Conservation (phyloP, 23 tunicate species). For the Trididemnum nubilum region DNA sequence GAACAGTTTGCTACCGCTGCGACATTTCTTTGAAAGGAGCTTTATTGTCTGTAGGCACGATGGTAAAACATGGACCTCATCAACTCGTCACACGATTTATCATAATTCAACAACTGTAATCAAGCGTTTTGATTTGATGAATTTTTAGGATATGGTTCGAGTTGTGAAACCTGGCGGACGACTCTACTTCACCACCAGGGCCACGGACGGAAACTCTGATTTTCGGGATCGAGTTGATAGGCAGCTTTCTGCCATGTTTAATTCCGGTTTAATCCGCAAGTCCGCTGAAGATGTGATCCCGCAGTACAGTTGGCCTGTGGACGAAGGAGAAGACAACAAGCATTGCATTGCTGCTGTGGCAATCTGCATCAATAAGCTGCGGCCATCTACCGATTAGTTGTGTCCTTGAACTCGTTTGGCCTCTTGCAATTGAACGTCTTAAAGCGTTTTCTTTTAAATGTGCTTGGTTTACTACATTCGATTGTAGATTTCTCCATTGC, state of each 20-base stretch:
- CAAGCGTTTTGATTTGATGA: no score
- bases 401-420: background rate
- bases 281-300: slow-evolving; percentile 56
- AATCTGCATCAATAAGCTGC: slow-evolving; percentile 62
- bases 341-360: slow-evolving; percentile 76
- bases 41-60: no score
- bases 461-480: no score
- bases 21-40: no score
- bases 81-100: no score
- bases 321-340: slow-evolving; percentile 45
- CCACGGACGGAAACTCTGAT: slow-evolving; percentile 68
- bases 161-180: slow-evolving; percentile 66
- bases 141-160: slow-evolving; percentile 71
- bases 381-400: slow-evolving; percentile 23
- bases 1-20: no score
- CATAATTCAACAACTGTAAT: no score
- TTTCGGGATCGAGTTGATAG: slow-evolving; percentile 66
- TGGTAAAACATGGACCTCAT: no score
- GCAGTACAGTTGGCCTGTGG: slow-evolving; percentile 87
- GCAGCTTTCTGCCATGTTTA: slow-evolving; percentile 35
- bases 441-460: no score
- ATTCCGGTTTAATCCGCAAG: slow-evolving; percentile 29
- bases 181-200: slow-evolving; percentile 71
- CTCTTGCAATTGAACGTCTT: no score
- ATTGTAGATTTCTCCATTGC: no score